Base-by-base conservation (phyloP, 2,888 invertebrate species). In the Erebia aethiops region DNA sequence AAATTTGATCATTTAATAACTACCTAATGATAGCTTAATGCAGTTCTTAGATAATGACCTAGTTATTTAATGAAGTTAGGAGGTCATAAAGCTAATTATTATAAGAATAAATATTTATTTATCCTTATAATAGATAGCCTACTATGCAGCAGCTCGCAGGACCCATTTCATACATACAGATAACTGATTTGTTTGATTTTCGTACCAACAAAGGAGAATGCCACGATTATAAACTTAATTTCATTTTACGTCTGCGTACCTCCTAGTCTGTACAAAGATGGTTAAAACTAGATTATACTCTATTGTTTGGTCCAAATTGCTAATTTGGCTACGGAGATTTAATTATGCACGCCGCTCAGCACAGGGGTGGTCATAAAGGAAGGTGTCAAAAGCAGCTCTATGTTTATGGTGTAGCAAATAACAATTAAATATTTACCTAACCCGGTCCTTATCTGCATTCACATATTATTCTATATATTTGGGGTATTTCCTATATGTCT, bases 291-390 rank as follows among this genome's bases (percentile, higher is more conserved):
- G 89, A 91, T 90, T 90, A 88, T 88, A 87, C 86, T 85, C 89
- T 88, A 87, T 90, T 91, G 89, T 88, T 84, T 84, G 86, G 85
- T 87, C 87, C 88, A 90, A 91, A 80, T 80, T 80, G 80, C 90
- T 92, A 92, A 92, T 92, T 92, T 92, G 90, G 90, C 91, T 91
- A 88, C 89, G 84, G 85, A 90, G 89, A 92, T 92, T 92, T 92
- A 92, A 92, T 92, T 92, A 92, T 92, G 91, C 90, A 92, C 91
- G 87, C 90, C 86, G 86, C 84, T 85, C 85, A 84, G 81, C 79
- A 60, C 85, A 84, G 87, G 82, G 63, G 52, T 51, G 56, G 67
- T 83, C 87, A 87, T 88, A 89, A 90, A 85, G 89, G 86, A 87
- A 87, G 86, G 87, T 89, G 90, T 90, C 91, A 89, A 90, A 81